Percentiles rank a stretch among this genome's conserved stretches.
phyloP scores from a whole-genome alignment of 2,888 invertebrate genomes.

The Hoplodrina blanda region DNA sequence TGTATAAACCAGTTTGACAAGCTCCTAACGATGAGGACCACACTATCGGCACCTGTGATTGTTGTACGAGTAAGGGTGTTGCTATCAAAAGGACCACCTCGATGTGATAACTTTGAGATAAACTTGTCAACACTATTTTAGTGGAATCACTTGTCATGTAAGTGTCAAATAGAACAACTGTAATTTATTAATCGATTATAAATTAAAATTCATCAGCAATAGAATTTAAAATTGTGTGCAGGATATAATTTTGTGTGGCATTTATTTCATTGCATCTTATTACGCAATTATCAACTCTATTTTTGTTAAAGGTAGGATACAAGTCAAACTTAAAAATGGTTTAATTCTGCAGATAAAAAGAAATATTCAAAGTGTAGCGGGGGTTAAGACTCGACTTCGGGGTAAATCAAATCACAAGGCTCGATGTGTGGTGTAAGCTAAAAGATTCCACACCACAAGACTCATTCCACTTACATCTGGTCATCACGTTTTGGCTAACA shows the following conservation, averaged over 20 bases:
- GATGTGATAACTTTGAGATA: conserved; percentile 38
- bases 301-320: conserved; percentile 15
- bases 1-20: conserved; percentile 39
- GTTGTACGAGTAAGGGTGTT: conserved; percentile 1
- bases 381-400: conserved; percentile 13
- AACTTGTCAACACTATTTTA: conserved; percentile 27
- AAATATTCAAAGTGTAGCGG: conserved; percentile 39
- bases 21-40: conserved; percentile 34
- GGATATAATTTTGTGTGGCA: no score
- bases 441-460: background rate
- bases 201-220: no score
- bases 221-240: no score
- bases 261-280: no score
- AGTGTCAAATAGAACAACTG: no score
- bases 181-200: no score
- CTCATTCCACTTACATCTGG: no score
- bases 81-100: conserved; percentile 36
- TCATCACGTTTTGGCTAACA: no score
- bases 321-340: conserved; percentile 16
- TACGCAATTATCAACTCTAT: no score
- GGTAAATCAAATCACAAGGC: conserved; percentile 48
- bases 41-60: conserved; percentile 23
- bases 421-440: conserved; percentile 27
- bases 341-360: conserved; percentile 24
- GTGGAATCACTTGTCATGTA: background rate